Evolutionary conservation across 2,888 invertebrate genomes (phyloP).

Genomic region (Stegana nigrithorax): DNA sequence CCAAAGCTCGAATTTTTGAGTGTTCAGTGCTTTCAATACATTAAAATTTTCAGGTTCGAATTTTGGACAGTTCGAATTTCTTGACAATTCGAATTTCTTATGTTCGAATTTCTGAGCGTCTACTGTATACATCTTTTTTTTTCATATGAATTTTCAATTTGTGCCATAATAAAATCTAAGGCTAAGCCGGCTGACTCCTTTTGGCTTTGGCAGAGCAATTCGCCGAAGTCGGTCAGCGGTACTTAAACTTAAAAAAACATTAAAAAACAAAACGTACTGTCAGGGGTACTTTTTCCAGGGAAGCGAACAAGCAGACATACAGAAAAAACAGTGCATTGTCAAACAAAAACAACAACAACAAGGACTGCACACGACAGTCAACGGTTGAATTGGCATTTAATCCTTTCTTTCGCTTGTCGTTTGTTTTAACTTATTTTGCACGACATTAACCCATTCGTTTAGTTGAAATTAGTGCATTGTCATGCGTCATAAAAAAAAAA

Average conservation of each 20-base stretch:
- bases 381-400: neutral
- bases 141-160: too few species aligned
- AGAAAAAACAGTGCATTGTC: neutral
- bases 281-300: neutral
- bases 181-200: constrained; percentile 8
- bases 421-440: constrained; percentile 9
- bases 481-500: constrained; percentile 10
- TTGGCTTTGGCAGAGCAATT: neutral
- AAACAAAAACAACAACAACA: constrained; percentile 32
- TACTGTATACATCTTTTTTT: too few species aligned
- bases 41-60: too few species aligned
- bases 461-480: constrained; percentile 14
- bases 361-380: neutral
- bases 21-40: too few species aligned
- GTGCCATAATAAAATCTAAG: constrained; percentile 14
- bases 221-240: too few species aligned
- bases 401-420: neutral
- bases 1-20: too few species aligned
- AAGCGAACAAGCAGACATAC: neutral
- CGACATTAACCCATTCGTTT: constrained; percentile 17
- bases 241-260: neutral
- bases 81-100: too few species aligned
- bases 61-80: too few species aligned
- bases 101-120: neutral
- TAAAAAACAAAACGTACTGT: neutral